phyloP scores from a whole-genome alignment of 2,797 vertebrate species.

The Myripristis jacobus region DNA sequence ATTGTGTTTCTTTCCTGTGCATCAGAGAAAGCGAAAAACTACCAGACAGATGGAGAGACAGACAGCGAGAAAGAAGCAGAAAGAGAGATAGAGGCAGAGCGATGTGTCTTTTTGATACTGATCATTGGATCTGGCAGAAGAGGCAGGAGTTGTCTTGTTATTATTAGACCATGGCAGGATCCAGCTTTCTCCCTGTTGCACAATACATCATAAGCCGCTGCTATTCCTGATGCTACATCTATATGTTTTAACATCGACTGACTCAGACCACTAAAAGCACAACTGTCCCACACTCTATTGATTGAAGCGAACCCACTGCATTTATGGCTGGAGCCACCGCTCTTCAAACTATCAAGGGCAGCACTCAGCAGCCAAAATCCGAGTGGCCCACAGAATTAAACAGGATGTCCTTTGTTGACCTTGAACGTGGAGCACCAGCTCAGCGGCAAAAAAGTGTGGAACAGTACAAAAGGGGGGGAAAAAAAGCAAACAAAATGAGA shows the following conservation, averaged over 20 bases:
- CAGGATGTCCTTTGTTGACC: slow-evolving; percentile 50
- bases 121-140: slow-evolving; percentile 45
- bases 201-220: slow-evolving; percentile 39
- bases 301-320: slow-evolving; percentile 55
- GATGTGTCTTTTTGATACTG: slow-evolving; percentile 36
- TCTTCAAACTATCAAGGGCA: slow-evolving; percentile 54
- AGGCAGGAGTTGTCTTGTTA: slow-evolving; percentile 39
- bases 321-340: slow-evolving; percentile 46
- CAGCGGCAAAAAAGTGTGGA: background rate
- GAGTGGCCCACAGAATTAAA: slow-evolving; percentile 55
- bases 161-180: slow-evolving; percentile 36
- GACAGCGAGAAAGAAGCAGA: slow-evolving; percentile 36
- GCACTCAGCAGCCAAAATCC: slow-evolving; percentile 44
- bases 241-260: slow-evolving; percentile 47
- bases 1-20: slow-evolving; percentile 52
- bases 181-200: slow-evolving; percentile 49
- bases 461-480: slow-evolving; percentile 4
- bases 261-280: slow-evolving; percentile 48
- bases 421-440: slow-evolving; percentile 39
- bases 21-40: slow-evolving; percentile 15
- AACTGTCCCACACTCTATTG: background rate
- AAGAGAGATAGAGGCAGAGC: slow-evolving; percentile 23
- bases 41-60: slow-evolving; percentile 62
- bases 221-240: slow-evolving; percentile 56
- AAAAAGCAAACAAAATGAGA: too few species aligned